A percentile compares a stretch with the other conserved stretches of the same genome.
These are phyloP conservation scores for Cherax quadricarinatus DNA, from an alignment of 1,140 invertebrate species.

Conservation along the genomic window DNA sequence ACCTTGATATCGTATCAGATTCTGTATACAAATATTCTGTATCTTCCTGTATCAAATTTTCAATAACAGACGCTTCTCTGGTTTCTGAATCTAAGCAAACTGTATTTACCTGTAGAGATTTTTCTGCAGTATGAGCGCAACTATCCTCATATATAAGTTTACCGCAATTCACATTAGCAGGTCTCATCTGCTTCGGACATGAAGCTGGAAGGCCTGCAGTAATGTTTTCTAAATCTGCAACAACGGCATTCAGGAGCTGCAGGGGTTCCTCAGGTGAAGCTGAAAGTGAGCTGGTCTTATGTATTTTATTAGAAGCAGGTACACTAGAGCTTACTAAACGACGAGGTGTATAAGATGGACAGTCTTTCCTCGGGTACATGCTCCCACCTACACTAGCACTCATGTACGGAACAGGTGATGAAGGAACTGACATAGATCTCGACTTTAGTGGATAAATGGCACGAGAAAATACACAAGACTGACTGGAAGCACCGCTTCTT, in stretches of 20 bases:
- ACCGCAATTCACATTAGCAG: neutral
- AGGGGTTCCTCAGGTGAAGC: conserved; percentile 30
- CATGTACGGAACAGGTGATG: neutral
- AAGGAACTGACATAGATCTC: neutral
- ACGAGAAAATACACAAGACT: neutral
- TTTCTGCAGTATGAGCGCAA: neutral
- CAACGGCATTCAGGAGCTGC: conserved; percentile 49
- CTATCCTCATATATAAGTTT: neutral
- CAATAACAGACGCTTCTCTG: neutral
- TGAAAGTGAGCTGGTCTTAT: neutral
- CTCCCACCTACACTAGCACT: neutral
- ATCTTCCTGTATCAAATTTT: neutral
- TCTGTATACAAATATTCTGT: neutral
- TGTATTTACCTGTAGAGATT: neutral
- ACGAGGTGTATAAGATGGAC: neutral
- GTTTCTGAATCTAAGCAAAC: neutral
- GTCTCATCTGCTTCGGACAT: neutral
- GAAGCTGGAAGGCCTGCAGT: conserved; percentile 33
- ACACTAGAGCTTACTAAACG: neutral
- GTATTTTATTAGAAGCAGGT: neutral
- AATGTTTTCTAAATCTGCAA: conserved; percentile 36
- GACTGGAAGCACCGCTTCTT: neutral
- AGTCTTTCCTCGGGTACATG: neutral
- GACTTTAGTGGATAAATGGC: neutral
- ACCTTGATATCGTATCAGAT: neutral